phyloP scores from a whole-genome alignment of 2,113 vertebrate genomes.

The Poeciliopsis prolifica region DNA sequence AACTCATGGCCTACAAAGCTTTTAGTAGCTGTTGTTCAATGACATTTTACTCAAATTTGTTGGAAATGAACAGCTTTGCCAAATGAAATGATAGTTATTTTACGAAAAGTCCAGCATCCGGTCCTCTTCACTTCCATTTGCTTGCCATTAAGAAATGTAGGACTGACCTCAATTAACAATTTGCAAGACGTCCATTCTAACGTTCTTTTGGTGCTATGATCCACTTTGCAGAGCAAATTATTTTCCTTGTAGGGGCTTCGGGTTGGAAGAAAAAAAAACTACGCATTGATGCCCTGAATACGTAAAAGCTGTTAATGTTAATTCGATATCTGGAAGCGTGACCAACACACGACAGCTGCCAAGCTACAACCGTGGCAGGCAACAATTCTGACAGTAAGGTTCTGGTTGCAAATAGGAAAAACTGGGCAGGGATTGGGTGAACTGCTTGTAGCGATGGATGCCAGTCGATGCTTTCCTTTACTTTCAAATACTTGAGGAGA shows the following conservation, averaged over 20 bases:
- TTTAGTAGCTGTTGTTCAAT: slow-evolving; percentile 55
- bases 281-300: background rate
- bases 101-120: slow-evolving; percentile 32
- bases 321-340: too few relatives aligned
- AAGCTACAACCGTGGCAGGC: too few relatives aligned
- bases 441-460: too few relatives aligned
- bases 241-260: background rate
- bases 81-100: slow-evolving; percentile 39
- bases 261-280: background rate
- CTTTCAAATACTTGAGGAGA: background rate
- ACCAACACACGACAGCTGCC: too few relatives aligned
- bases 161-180: background rate
- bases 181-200: background rate
- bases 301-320: background rate
- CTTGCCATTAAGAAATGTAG: background rate
- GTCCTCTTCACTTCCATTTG: background rate
- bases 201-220: background rate
- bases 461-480: background rate
- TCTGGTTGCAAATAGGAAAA: background rate
- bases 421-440: background rate
- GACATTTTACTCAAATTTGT: slow-evolving; percentile 55
- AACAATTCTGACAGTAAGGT: background rate
- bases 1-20: slow-evolving; percentile 45
- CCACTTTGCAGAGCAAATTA: slow-evolving; percentile 36
- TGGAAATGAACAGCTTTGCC: slow-evolving; percentile 49